Conservation (phyloP, 2,113 vertebrate genomes). For the Myotis brandtii region DNA sequence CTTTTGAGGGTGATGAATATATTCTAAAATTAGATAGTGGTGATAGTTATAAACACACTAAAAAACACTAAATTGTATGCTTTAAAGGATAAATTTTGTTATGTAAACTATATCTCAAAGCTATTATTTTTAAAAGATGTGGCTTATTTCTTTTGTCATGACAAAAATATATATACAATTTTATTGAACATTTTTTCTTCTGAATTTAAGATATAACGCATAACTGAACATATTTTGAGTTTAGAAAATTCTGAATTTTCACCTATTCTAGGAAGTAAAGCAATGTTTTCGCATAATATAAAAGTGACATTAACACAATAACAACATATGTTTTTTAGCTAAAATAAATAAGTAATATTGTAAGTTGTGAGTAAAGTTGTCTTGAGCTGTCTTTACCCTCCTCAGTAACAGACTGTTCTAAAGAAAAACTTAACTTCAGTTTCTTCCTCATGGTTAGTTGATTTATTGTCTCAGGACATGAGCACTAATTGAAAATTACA, state of each 20-base stretch:
- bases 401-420: background rate
- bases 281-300: background rate
- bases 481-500: background rate
- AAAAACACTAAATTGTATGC: background rate
- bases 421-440: background rate
- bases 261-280: background rate
- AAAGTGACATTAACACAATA: background rate
- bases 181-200: background rate
- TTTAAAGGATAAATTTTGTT: background rate
- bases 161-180: background rate
- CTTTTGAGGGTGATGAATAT: background rate
- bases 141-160: background rate
- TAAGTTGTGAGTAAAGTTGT: background rate
- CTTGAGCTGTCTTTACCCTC: background rate
- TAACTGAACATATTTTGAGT: background rate
- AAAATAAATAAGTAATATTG: background rate
- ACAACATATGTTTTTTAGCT: background rate
- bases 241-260: constrained; percentile 15
- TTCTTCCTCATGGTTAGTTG: background rate
- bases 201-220: background rate
- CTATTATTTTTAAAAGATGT: background rate
- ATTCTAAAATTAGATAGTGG: background rate
- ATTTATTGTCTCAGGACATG: background rate
- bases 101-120: background rate
- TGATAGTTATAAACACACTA: background rate